Evolutionary conservation across 92 coral and sea anemone genomes (phyloP).

Genomic region (Palythoa grandiflora): DNA sequence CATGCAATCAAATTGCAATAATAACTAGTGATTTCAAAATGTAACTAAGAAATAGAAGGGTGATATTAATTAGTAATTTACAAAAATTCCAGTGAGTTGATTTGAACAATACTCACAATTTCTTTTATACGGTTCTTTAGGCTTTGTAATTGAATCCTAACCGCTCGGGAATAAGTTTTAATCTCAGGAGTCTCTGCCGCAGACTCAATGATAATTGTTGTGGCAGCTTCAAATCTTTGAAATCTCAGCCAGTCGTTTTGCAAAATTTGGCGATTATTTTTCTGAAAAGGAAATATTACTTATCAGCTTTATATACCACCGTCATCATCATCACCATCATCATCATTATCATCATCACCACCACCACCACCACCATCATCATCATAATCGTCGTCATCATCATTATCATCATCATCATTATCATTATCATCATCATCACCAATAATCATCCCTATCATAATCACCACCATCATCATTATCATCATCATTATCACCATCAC

Average conservation of each 20-base stretch:
- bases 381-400: too few relatives aligned
- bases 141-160: not conserved
- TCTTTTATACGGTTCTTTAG: not conserved
- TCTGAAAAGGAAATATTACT: not conserved
- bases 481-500: too few relatives aligned
- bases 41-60: too few relatives aligned
- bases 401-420: too few relatives aligned
- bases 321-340: too few relatives aligned
- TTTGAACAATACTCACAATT: not conserved
- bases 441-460: too few relatives aligned
- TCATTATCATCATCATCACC: too few relatives aligned
- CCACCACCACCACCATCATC: too few relatives aligned
- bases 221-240: conserved; percentile 25
- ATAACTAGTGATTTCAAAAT: not conserved
- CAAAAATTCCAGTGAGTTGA: too few relatives aligned
- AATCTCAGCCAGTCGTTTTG: conserved; percentile 43
- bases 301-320: too few relatives aligned
- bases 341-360: too few relatives aligned
- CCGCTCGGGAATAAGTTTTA: not conserved
- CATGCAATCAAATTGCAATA: not conserved
- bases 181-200: not conserved
- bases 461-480: too few relatives aligned
- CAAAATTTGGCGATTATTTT: not conserved
- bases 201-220: not conserved
- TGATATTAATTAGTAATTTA: not conserved